These are phyloP conservation scores for Coracopsis vasa DNA, from an alignment of 2,113 vertebrate species.

Conservation along the genomic window DNA sequence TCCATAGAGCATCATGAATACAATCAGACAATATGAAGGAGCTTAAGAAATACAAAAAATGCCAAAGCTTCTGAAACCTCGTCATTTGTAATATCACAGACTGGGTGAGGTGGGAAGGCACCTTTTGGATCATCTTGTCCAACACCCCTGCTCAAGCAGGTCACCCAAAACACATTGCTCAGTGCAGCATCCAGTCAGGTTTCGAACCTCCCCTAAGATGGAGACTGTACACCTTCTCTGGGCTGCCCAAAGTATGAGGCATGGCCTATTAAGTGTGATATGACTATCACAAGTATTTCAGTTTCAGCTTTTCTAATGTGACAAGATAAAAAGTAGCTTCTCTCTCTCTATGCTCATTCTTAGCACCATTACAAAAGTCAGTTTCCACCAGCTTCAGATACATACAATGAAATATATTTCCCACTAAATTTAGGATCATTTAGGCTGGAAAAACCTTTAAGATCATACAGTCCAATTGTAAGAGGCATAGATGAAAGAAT, in stretches of 20 bases:
- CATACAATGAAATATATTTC: not conserved
- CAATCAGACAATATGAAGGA: not conserved
- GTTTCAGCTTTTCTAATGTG: not conserved
- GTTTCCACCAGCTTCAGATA: not conserved
- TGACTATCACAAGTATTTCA: not conserved
- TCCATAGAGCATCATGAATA: rapidly evolving
- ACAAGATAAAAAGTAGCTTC: not conserved
- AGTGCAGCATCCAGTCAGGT: not conserved
- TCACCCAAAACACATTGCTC: not conserved
- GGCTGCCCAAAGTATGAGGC: not conserved
- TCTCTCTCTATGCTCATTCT: not conserved
- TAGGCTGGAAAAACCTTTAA: not conserved
- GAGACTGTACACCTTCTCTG: not conserved
- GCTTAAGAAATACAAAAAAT: not conserved
- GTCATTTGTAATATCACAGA: not conserved
- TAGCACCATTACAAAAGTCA: not conserved
- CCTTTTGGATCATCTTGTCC: not conserved
- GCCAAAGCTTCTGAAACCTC: not conserved
- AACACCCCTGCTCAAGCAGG: not conserved
- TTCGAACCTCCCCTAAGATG: not conserved
- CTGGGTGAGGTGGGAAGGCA: not conserved
- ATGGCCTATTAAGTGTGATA: not conserved
- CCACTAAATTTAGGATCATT: not conserved
- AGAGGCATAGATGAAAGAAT: not conserved
- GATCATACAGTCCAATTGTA: rapidly evolving